A percentile compares a stretch with the other conserved stretches of the same genome.
Evolutionary conservation across 2,888 invertebrate species (phyloP).

Genomic region (Andrena camellia): DNA sequence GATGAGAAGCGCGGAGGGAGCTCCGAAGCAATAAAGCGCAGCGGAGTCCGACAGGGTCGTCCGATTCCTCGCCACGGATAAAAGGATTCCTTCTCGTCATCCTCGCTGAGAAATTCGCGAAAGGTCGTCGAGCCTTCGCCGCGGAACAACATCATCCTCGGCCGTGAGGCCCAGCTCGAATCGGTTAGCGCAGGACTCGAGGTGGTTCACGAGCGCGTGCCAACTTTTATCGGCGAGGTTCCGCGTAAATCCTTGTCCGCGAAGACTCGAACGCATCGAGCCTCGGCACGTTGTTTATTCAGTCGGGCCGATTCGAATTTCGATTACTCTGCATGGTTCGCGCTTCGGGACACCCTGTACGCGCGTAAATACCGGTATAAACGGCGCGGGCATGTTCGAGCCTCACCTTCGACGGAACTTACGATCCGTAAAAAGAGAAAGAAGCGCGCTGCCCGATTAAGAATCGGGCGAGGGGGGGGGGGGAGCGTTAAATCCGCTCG

Average conservation of each 20-base stretch:
- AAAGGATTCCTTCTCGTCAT: slow-evolving; percentile 60
- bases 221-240: slow-evolving; percentile 38
- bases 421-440: slow-evolving; percentile 31
- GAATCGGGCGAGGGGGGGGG: slow-evolving; percentile 24
- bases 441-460: slow-evolving; percentile 37
- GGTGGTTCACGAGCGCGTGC: slow-evolving; percentile 27
- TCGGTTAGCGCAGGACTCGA: background rate
- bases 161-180: slow-evolving; percentile 26
- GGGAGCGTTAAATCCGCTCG: slow-evolving; percentile 25
- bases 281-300: slow-evolving; percentile 26
- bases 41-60: slow-evolving; percentile 49
- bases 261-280: slow-evolving; percentile 12
- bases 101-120: slow-evolving; percentile 56
- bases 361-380: slow-evolving; percentile 44
- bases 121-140: slow-evolving; percentile 57
- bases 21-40: slow-evolving; percentile 27
- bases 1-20: slow-evolving; percentile 15
- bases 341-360: slow-evolving; percentile 10
- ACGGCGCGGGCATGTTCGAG: slow-evolving; percentile 20
- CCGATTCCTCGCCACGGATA: slow-evolving; percentile 50
- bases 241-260: slow-evolving; percentile 38
- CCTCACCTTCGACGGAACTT: slow-evolving; percentile 33
- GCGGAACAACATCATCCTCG: slow-evolving; percentile 59
- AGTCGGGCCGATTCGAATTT: slow-evolving; percentile 16
- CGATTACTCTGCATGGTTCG: slow-evolving; percentile 26